Conservation (phyloP, 1,140 invertebrate species). For the Campoletis sonorensis region DNA sequence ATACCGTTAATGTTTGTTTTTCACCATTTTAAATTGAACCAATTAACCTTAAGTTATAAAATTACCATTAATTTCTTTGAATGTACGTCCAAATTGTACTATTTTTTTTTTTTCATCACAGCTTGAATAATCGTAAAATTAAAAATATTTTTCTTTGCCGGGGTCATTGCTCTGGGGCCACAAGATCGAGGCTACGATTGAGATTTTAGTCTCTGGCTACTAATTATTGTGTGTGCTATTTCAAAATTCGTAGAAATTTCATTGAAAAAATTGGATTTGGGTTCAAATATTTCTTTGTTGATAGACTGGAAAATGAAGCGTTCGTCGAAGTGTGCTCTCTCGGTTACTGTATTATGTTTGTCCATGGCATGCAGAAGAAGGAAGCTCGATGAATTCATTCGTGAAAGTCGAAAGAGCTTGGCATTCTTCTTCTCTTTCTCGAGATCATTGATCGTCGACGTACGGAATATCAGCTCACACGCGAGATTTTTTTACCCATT, state of each 20-base stretch:
- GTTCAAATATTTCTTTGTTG: no score
- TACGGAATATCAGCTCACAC: constrained; percentile 1
- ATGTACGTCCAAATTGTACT: background rate
- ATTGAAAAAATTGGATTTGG: no score
- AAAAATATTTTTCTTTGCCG: background rate
- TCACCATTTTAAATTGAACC: no score
- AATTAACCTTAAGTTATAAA: no score
- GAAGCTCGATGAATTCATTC: constrained; percentile 45
- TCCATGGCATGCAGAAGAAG: background rate
- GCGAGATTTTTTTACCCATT: constrained; percentile 10
- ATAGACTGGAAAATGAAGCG: background rate
- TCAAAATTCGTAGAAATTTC: no score
- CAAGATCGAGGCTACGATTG: constrained; percentile 27
- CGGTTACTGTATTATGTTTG: background rate
- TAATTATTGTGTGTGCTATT: background rate
- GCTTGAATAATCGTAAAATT: background rate
- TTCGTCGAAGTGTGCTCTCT: background rate
- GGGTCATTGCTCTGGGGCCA: background rate
- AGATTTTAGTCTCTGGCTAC: background rate
- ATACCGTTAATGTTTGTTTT: no score
- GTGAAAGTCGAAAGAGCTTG: constrained; percentile 49
- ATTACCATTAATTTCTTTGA: no score
- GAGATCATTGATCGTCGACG: constrained; percentile 34
- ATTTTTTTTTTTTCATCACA: background rate
- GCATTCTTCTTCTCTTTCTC: constrained; percentile 20